Evolutionary conservation across 2,888 invertebrate species (phyloP), one percentile per base, ranked within the genome.

Genomic region (Danaus chrysippus): DNA sequence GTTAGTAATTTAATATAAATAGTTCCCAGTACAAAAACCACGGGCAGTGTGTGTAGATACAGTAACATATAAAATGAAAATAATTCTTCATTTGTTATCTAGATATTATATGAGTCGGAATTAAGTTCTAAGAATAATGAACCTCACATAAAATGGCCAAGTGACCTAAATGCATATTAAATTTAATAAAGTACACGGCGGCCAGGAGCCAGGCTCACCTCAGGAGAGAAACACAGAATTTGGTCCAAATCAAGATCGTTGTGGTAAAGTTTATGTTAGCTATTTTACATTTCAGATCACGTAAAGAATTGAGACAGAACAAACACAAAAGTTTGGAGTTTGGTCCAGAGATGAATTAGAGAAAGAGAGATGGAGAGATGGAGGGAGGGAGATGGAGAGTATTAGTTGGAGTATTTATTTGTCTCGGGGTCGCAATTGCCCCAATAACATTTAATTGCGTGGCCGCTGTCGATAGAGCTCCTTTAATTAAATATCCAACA

Each of bases 401-500:
- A 9, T 13, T 3, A 15, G n/a, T n/a, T 17, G n/a, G 11, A n/a
- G 43, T 11, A 19, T 46, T 13, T 42, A 42, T 58, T 54, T 3
- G n/a, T 3, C 66, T 70, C 71, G 69, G 70, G 71, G 75, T 75
- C 44, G 23, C 43, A 44, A 59, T 73, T 69, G 66, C 60, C 71
- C 64, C 69, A 70, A 76, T 75, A 71, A 74, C 71, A 74, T 77
- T 72, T 73, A 71, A 73, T 74, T 74, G 72, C 63, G 59, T 17
- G 42, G 17, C 58, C 10, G 42, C 23, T 42, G 52, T 13, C 63
- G 52, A 55, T 55, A 57, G 61, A 49, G 23, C 2, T 62, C 65
- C 66, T 73, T 75, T 79, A 77, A 79, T 81, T 74, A 79, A 80
- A 78, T 76, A 73, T 76, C 74, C 68, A 71, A 72, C 72, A 75